These are phyloP conservation scores for Taurulus bubalis DNA, from an alignment of 2,113 vertebrate species.

Conservation along the genomic window DNA sequence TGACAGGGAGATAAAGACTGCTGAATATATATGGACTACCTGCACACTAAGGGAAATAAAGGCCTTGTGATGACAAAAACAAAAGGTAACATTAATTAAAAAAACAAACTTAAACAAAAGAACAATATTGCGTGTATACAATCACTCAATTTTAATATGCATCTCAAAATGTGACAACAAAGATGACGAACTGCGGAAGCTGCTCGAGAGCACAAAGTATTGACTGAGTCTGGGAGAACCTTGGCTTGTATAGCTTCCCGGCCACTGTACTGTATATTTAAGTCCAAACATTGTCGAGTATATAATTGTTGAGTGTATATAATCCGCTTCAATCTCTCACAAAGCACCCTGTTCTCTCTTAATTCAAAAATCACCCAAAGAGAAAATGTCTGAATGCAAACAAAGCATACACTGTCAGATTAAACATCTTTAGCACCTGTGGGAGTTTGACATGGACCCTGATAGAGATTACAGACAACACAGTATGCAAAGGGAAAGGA, in stretches of 20 bases:
- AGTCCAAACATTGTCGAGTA: background rate
- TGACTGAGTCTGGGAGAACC: background rate
- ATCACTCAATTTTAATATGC: background rate
- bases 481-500: background rate
- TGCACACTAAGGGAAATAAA: background rate
- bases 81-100: background rate
- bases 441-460: background rate
- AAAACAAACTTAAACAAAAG: background rate
- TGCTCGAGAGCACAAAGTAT: background rate
- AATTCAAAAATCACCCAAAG: background rate
- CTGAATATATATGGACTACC: constrained; percentile 15
- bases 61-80: background rate
- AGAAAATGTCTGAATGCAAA: background rate
- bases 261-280: background rate
- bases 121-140: background rate
- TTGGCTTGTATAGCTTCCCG: constrained; percentile 8
- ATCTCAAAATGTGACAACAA: constrained; percentile 5
- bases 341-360: background rate
- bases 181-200: constrained; percentile 19
- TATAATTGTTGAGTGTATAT: no score
- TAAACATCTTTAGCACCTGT: background rate
- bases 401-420: background rate
- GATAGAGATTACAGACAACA: background rate
- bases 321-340: background rate
- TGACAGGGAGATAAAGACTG: constrained; percentile 21